Evolutionary conservation across 2,113 vertebrate genomes (phyloP), one percentile per base, ranked within the genome.

Genomic region (Rhodinocichla rosea): DNA sequence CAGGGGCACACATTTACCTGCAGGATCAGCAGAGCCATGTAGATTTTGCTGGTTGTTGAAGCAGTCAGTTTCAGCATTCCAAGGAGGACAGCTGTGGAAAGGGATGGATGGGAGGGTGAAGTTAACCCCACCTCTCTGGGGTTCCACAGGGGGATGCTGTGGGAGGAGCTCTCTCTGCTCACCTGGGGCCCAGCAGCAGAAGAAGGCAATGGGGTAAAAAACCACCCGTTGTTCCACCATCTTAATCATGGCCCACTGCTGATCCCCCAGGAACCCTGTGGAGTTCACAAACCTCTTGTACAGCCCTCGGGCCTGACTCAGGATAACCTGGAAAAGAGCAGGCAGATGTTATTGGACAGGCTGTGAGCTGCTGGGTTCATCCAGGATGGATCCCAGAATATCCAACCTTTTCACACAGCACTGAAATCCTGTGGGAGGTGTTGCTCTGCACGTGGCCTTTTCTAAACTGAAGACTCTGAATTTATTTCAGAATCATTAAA

Each of bases 101-200:
- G 39, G 26, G 45, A 92, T 17, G 37, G 78, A 70, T 20, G 77
- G 49, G 60, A 80, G 27, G 37, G 16, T 77, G 55, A 53, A 44
- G 73, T 83, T 37, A 69, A 80, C 11, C 30, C 27, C 63, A 11
- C 6, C 50, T 64, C 56, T 49, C 70, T 37, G 2, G 15, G n/a
- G 10, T 23, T 40, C 42, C 57, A 16, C 15, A 12, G 47, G 39
- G 24, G 28, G n/a, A 20, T 3, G 28, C 1, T 7, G 64, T 10
- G 69, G 50, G 55, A n/a, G 21, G 12, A 70, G 19, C 6, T 63
- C 85, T 63, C 85, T 37, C 88, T 65, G 92, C 98, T 83, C 20
- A 99, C 99, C 99, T 98, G 99, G 99, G 45, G 98, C 98, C 98
- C 99, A 99, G 95, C 99, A 99, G 95, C 98, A 98, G 86, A 99